Percentiles rank a stretch among this genome's conserved stretches.
phyloP scores from a whole-genome alignment of 2,797 vertebrate species.

The Salarias fasciatus region DNA sequence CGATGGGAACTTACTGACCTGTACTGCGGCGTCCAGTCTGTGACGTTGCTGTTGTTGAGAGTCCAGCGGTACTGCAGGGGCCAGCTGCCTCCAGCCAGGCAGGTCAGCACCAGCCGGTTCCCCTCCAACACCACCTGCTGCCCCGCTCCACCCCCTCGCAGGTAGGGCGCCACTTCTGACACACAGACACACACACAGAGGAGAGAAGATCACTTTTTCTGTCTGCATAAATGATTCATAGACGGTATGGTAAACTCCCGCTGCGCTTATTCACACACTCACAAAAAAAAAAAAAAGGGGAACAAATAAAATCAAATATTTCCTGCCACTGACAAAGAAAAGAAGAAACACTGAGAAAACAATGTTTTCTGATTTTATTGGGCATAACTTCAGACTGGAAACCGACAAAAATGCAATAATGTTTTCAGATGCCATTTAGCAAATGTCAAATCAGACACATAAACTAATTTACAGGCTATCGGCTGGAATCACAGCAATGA shows the following conservation, averaged over 20 bases:
- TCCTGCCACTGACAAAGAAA: neutral
- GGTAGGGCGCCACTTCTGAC: conserved; percentile 88
- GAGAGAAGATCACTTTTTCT: conserved; percentile 2
- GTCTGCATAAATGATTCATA: neutral
- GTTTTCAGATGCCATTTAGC: conserved; percentile 20
- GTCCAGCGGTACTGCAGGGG: conserved; percentile 97
- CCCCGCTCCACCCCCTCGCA: conserved; percentile 89
- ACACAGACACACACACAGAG: conserved; percentile 35
- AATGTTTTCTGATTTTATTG: neutral
- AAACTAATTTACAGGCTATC: conserved; percentile 21
- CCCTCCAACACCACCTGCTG: conserved; percentile 94
- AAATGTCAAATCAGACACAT: conserved; percentile 39
- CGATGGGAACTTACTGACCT: conserved; percentile 56
- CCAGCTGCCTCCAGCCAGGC: conserved; percentile 98
- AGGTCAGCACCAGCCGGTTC: conserved; percentile 95
- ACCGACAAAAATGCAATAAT: conserved; percentile 6
- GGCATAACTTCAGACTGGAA: neutral
- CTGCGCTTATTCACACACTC: neutral
- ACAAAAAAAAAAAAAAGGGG: too few species aligned
- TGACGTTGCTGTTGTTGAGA: conserved; percentile 89
- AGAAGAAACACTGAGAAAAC: neutral
- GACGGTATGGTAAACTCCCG: neutral
- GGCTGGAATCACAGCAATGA: conserved; percentile 12
- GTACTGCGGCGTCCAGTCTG: conserved; percentile 74
- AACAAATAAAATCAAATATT: neutral